Evolutionary conservation across 2,113 vertebrate genomes (phyloP), one percentile per base, ranked within the genome.

Genomic region (Gobiocypris rarus): DNA sequence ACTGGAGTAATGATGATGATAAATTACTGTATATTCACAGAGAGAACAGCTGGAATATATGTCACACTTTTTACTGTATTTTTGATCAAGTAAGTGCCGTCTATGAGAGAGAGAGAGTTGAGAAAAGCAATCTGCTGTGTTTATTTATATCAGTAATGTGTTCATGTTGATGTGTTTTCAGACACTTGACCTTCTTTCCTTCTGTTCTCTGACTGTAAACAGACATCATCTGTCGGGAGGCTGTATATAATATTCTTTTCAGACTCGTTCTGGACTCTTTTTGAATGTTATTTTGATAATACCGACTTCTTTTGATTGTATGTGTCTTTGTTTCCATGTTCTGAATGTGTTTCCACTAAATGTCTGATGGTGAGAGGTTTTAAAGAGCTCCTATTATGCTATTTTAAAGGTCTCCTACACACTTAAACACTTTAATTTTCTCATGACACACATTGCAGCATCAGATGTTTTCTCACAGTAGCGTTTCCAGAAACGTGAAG

Each of bases 271-370:
- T 11, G 14, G 13, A 24, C 34, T 31, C 43, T 61, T 41, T 22
- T 6, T 45, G 82, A 75, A 65, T 52, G 82, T 73, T 45, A 4
- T 38, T 76, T 76, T 34, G 17, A 50, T 75, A 75, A 58, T 34
- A 24, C 54, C 19, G 54, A 59, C 19, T 83, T 83, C 58, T 75
- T 83, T 77, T 34, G 56, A 43, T 78, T 59, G 34, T 78, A 43
- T 43, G 22, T 26, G 56, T 79, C n/a, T 79, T 43, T 38, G 9
- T 76, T 56, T 79, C n/a, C n/a, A 24, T 19, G 38, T 28, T 61
- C 13, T 78, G n/a, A 41, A 58, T 38, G 75, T 76, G 31, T 38
- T 76, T 58, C 31, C 3, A 19, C 31, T 19, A 34, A 38, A 9
- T 61, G 3, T 41, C 11, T 5, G 15, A 10, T 26, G 45, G n/a